These are phyloP conservation scores for Trichomalopsis sarcophagae DNA, from an alignment of 1,140 invertebrate species.

Conservation along the genomic window DNA sequence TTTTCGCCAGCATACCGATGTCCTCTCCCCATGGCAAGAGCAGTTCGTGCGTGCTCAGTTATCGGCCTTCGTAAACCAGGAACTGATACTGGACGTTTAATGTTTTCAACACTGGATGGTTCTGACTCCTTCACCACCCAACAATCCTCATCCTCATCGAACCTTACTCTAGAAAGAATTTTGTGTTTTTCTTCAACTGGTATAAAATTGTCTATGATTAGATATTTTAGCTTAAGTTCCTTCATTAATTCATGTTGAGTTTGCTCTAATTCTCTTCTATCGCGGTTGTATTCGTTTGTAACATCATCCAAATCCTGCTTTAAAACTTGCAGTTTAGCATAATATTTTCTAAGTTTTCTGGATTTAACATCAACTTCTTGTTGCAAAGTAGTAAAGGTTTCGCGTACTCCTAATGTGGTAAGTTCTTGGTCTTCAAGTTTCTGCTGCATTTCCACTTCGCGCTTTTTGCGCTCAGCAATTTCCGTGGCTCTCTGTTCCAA, in stretches of 20 bases:
- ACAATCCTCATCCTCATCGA: slow-evolving; percentile 91
- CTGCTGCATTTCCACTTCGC: slow-evolving; percentile 89
- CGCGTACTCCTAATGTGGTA: slow-evolving; percentile 94
- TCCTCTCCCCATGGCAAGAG: slow-evolving; percentile 77
- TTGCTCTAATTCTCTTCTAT: slow-evolving; percentile 87
- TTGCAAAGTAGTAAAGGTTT: slow-evolving; percentile 94
- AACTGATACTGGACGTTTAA: slow-evolving; percentile 80
- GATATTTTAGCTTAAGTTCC: slow-evolving; percentile 86
- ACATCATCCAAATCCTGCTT: slow-evolving; percentile 87
- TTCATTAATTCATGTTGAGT: slow-evolving; percentile 86
- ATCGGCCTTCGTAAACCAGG: slow-evolving; percentile 80
- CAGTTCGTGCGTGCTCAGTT: slow-evolving; percentile 83
- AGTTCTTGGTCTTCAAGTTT: slow-evolving; percentile 92
- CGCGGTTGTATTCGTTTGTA: slow-evolving; percentile 87
- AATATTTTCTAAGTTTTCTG: slow-evolving; percentile 83
- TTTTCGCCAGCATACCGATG: slow-evolving; percentile 86
- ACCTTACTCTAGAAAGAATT: slow-evolving; percentile 85
- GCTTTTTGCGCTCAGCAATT: slow-evolving; percentile 87
- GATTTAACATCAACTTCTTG: slow-evolving; percentile 95
- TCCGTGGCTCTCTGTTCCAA: slow-evolving; percentile 94
- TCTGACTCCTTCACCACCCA: slow-evolving; percentile 80
- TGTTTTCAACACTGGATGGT: slow-evolving; percentile 69
- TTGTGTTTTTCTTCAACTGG: slow-evolving; percentile 91
- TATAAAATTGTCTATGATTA: slow-evolving; percentile 98
- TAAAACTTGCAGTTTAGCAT: slow-evolving; percentile 71